phyloP scores from a whole-genome alignment of 2,113 vertebrate genomes.

The Hemiscyllium ocellatum region DNA sequence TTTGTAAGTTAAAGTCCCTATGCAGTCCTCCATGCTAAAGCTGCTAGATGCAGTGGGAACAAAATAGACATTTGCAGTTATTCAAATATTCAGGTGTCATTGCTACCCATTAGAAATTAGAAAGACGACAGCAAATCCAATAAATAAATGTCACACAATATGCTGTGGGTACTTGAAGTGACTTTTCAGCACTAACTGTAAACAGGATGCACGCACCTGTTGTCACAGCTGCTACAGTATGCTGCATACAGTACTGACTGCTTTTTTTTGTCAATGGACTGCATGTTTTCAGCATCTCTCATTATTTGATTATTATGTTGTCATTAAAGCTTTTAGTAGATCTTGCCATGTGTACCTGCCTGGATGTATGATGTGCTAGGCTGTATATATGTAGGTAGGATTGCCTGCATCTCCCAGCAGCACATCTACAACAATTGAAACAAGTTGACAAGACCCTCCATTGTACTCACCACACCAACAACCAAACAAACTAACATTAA shows the following conservation, averaged over 20 bases:
- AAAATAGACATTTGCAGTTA: not conserved
- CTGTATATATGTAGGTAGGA: not conserved
- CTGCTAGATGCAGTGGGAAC: not conserved
- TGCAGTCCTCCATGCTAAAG: not conserved
- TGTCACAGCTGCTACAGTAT: not conserved
- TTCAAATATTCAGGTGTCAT: not conserved
- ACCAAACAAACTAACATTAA: not conserved
- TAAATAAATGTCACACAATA: not conserved
- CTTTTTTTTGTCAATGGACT: not conserved
- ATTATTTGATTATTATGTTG: slow-evolving; percentile 11
- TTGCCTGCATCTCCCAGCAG: not conserved
- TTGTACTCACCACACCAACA: not conserved
- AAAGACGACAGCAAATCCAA: slow-evolving; percentile 3
- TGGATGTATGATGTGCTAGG: not conserved
- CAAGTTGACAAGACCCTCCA: not conserved
- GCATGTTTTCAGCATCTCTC: not conserved
- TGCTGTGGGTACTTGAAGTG: not conserved
- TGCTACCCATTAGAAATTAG: slow-evolving; percentile 7
- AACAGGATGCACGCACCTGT: not conserved
- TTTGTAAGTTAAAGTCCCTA: not conserved
- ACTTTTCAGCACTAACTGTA: slow-evolving; percentile 17
- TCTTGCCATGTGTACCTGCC: not conserved
- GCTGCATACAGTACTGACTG: not conserved
- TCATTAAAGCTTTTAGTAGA: not conserved
- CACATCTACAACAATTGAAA: not conserved